Percentiles rank a stretch among this genome's conserved stretches.
These are phyloP conservation scores for Caenorhabditis afra DNA, from an alignment of 2,888 invertebrate genomes.

Conservation along the genomic window DNA sequence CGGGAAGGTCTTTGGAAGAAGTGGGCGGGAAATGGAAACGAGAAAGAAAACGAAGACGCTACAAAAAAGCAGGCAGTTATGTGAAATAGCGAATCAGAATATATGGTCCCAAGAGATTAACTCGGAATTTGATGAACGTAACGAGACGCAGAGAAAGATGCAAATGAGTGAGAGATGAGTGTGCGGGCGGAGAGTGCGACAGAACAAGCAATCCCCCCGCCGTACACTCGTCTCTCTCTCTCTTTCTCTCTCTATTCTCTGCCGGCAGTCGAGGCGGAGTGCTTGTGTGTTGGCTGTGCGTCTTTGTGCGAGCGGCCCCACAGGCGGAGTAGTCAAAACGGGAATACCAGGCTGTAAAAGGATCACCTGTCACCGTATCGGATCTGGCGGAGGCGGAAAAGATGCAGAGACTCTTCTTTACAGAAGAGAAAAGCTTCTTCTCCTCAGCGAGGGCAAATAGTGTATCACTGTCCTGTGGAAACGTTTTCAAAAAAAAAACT, in stretches of 20 bases:
- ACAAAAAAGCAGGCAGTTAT: constrained; percentile 39
- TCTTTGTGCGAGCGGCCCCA: constrained; percentile 36
- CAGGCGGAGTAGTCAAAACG: constrained; percentile 46
- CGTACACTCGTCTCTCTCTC: constrained; percentile 22
- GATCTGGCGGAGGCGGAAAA: not conserved
- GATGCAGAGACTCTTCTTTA: too few relatives aligned
- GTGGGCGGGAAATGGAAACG: constrained; percentile 7
- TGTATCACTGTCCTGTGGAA: constrained; percentile 4
- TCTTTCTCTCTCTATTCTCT: too few relatives aligned
- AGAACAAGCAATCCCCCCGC: constrained; percentile 41
- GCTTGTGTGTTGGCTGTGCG: constrained; percentile 49
- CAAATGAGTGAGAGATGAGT: constrained; percentile 9
- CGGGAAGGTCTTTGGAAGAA: constrained; percentile 21
- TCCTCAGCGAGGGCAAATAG: not conserved
- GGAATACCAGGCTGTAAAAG: constrained; percentile 47
- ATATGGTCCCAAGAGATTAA: constrained; percentile 58
- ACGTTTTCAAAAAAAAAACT: constrained; percentile 11
- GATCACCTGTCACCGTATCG: constrained; percentile 35
- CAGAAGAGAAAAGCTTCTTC: too few relatives aligned
- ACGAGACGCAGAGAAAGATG: constrained; percentile 41
- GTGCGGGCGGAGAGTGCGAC: constrained; percentile 24
- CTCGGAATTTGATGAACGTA: constrained; percentile 43
- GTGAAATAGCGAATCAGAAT: constrained; percentile 54
- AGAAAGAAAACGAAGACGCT: not conserved
- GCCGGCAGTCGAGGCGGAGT: constrained; percentile 18